Base-by-base conservation (phyloP, 2,888 invertebrate species). In the Lordiphosa andalusiaca region DNA sequence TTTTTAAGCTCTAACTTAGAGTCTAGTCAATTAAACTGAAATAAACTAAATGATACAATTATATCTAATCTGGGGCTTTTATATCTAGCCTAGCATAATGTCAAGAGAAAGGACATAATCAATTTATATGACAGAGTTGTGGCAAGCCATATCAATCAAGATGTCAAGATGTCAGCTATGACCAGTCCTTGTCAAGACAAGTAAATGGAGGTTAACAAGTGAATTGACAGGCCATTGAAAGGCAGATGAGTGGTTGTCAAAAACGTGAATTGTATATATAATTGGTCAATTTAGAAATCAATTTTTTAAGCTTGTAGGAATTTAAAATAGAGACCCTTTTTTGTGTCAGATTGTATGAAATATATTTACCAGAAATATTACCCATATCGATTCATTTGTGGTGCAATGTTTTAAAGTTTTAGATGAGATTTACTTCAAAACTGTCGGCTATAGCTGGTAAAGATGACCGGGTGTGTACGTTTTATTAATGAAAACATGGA, bases 31-130 rank as follows among this genome's bases (percentile, higher is more conserved):
- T 44, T 44, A 44, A 10, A 13, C 16, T 33, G n/a, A 44, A 19
- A 4, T 39, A 54, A 58, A 52, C 55, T 52, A 9, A 30, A 30
- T 30, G 30, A 44, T 21, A n/a, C 10, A 30, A 36, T 35, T 33
- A 30, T 46, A 39, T 25, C 6, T 1, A 6, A 12, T 16, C 37
- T 21, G 10, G 13, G 46, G 5, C 38, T 59, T 78, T 63, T 76
- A 78, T 76, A 75, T 12, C 38, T 35, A 33, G 44, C 13, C 13
- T 23, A 40, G 16, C 65, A 65, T 65, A 58, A 65, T 65, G 58
- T 12, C 39, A 21, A 25, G 13, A 10, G 23, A 25, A 46, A 46
- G 7, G 33, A 35, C 41, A 52, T 46, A 25, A 53, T 53, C 44
- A 37, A 53, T 47, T 16, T 9, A 37, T 38, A 5, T 10, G 4